A percentile compares a stretch with the other conserved stretches of the same genome.
phyloP scores from a whole-genome alignment of 2,113 vertebrate species.

The Pachycephala philippinensis region DNA sequence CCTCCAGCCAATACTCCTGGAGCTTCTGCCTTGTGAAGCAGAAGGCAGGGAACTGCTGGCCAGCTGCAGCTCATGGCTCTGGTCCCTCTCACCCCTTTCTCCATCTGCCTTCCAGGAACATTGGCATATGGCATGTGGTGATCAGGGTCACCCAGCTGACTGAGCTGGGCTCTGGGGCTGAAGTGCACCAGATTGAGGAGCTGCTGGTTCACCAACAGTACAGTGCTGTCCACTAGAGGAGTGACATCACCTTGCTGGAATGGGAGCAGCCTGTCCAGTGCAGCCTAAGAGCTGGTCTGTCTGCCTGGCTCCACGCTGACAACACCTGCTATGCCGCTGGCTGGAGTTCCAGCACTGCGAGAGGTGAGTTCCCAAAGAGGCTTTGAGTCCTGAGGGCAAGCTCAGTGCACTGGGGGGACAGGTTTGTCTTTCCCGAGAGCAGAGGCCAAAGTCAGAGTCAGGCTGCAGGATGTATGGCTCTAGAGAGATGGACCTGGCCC shows the following conservation, averaged over 20 bases:
- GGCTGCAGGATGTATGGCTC: not conserved
- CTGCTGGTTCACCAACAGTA: not conserved
- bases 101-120: not conserved
- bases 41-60: not conserved
- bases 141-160: not conserved
- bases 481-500: not conserved
- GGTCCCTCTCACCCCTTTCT: not conserved
- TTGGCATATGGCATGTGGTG: not conserved
- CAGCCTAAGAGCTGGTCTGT: not conserved
- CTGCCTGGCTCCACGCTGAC: not conserved
- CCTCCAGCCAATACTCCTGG: not conserved
- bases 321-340: not conserved
- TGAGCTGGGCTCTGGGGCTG: too few species aligned
- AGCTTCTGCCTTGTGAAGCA: not conserved
- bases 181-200: not conserved
- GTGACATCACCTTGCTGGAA: not conserved
- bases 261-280: not conserved
- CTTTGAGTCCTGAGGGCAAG: not conserved
- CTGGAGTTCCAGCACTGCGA: not conserved
- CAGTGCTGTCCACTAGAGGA: not conserved
- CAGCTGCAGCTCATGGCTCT: not conserved
- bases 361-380: not conserved
- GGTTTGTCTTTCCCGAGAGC: not conserved
- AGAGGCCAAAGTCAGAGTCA: not conserved
- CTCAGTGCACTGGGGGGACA: rapidly evolving